Evolutionary conservation across 1,140 invertebrate genomes (phyloP).

Genomic region (Calosoma granatense): DNA sequence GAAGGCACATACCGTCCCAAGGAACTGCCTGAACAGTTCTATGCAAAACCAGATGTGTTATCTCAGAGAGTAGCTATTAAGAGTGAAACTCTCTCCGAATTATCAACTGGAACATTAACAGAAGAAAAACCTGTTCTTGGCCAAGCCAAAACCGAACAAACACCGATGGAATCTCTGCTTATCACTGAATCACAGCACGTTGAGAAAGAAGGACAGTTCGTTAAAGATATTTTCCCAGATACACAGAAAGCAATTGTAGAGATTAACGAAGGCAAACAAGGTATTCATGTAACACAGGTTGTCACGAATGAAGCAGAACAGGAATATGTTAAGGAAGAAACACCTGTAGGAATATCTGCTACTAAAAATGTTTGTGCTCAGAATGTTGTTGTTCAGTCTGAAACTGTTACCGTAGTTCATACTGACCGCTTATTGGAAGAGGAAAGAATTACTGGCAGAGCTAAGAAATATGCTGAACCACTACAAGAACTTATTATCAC

Average conservation of each 20-base stretch:
- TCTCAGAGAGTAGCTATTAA: conserved; percentile 39
- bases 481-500: conserved; percentile 44
- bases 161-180: conserved; percentile 39
- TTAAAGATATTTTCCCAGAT: conserved; percentile 35
- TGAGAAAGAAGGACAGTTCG: conserved; percentile 45
- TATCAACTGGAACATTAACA: conserved; percentile 35
- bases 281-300: conserved; percentile 41
- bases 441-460: conserved; percentile 34
- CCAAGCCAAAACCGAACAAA: conserved; percentile 37
- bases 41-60: conserved; percentile 37
- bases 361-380: conserved; percentile 36
- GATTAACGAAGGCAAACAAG: conserved; percentile 36
- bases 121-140: conserved; percentile 31
- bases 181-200: conserved; percentile 40
- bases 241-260: conserved; percentile 39
- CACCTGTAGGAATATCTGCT: conserved; percentile 34
- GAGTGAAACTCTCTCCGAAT: conserved; percentile 40
- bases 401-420: conserved; percentile 39
- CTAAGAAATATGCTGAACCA: conserved; percentile 39
- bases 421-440: conserved; percentile 33
- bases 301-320: conserved; percentile 43
- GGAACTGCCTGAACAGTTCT: conserved; percentile 23
- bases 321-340: conserved; percentile 30
- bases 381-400: conserved; percentile 39
- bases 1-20: conserved; percentile 32